Percentiles rank a stretch among this genome's conserved stretches.
Evolutionary conservation across 2,797 vertebrate genomes (phyloP).

Genomic region (Helostoma temminkii): DNA sequence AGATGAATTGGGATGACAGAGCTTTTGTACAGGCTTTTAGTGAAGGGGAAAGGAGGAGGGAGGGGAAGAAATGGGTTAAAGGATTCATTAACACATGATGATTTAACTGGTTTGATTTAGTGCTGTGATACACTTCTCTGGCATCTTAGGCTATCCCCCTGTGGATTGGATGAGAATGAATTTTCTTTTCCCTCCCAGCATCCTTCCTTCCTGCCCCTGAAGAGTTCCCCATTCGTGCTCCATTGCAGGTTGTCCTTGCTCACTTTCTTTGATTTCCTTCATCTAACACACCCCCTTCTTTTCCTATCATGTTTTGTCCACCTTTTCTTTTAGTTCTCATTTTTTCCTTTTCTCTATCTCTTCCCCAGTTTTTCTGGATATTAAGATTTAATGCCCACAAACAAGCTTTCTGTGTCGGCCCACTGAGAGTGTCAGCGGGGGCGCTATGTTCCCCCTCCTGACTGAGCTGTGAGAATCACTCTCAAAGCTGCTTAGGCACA

Average conservation of each 20-base stretch:
- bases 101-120: conserved; percentile 80
- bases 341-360: conserved; percentile 52
- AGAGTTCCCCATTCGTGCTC: conserved; percentile 48
- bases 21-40: conserved; percentile 68
- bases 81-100: conserved; percentile 78
- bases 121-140: conserved; percentile 59
- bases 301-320: conserved; percentile 23
- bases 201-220: conserved; percentile 68
- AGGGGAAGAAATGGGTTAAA: conserved; percentile 63
- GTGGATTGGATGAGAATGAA: conserved; percentile 65
- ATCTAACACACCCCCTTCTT: not conserved
- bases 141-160: conserved; percentile 60
- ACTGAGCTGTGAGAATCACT: conserved; percentile 66
- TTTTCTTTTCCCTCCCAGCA: conserved; percentile 65
- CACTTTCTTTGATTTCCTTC: conserved; percentile 29
- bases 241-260: conserved; percentile 26
- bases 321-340: conserved; percentile 42
- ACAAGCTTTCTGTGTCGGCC: conserved; percentile 80
- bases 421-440: conserved; percentile 76
- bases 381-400: conserved; percentile 82
- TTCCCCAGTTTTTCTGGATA: conserved; percentile 55
- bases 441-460: conserved; percentile 67
- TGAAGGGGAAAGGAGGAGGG: conserved; percentile 46
- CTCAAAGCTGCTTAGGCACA: conserved; percentile 60
- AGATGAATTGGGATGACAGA: conserved; percentile 76